Percentiles rank a stretch among this genome's conserved stretches.
phyloP scores from a whole-genome alignment of 2,888 invertebrate species.

The Xestia c-nigrum region DNA sequence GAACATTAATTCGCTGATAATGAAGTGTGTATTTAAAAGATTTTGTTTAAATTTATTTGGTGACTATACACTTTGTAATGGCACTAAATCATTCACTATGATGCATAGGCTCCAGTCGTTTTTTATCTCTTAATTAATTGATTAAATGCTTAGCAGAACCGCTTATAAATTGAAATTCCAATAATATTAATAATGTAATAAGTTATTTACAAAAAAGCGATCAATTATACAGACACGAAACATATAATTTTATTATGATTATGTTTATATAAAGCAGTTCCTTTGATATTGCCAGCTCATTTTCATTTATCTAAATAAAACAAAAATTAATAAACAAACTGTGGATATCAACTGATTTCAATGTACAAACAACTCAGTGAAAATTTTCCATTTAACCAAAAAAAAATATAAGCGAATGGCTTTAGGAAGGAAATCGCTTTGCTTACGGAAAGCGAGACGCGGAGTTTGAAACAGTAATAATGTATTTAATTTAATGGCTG shows the following conservation, averaged over 20 bases:
- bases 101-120: not conserved
- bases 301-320: not conserved
- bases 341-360: not conserved
- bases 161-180: not conserved
- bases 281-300: constrained; percentile 4
- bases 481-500: constrained; percentile 38
- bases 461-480: constrained; percentile 49
- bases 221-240: not conserved
- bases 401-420: constrained; percentile 38
- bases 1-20: too few relatives aligned
- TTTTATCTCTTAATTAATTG: not conserved
- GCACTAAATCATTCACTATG: not conserved
- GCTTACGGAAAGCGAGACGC: constrained; percentile 27
- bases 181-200: not conserved
- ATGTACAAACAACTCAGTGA: constrained; percentile 17
- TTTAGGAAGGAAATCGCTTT: constrained; percentile 42
- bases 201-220: not conserved
- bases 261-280: not conserved
- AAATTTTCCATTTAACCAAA: constrained; percentile 17
- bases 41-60: not conserved
- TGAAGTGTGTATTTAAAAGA: not conserved
- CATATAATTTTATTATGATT: not conserved
- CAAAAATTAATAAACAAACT: not conserved
- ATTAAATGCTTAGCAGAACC: not conserved
- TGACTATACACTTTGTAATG: not conserved